Conservation (phyloP, 1,140 invertebrate genomes). For the Ectropis grisescens region DNA sequence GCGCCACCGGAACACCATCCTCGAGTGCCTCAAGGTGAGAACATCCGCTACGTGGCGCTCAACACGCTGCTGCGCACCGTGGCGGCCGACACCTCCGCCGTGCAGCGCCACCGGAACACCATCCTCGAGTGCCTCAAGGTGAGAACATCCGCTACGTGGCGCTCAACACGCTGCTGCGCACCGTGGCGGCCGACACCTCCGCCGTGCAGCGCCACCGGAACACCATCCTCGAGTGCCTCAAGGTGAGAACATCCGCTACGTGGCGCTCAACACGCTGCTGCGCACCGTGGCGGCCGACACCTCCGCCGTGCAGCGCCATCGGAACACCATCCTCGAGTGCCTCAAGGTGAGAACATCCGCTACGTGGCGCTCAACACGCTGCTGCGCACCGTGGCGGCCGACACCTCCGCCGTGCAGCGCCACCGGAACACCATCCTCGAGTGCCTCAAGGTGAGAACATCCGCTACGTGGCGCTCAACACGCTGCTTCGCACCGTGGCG, state of each 20-base stretch:
- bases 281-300: constrained; percentile 97
- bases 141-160: constrained; percentile 98
- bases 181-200: constrained; percentile 96
- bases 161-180: constrained; percentile 95
- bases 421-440: constrained; percentile 99
- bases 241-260: constrained; percentile 96
- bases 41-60: constrained; percentile 98
- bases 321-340: constrained; percentile 98
- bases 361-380: constrained; percentile 99
- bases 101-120: constrained; percentile 97
- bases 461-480: constrained; percentile 98
- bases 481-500: constrained; percentile 95
- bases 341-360: constrained; percentile 93
- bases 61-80: constrained; percentile 98
- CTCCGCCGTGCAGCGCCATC: constrained; percentile 97
- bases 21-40: constrained; percentile 94
- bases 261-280: constrained; percentile 96
- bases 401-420: constrained; percentile 97
- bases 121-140: constrained; percentile 96
- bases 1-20: constrained; percentile 96
- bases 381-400: constrained; percentile 95
- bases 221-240: constrained; percentile 98
- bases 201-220: constrained; percentile 98
- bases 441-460: constrained; percentile 94
- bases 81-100: constrained; percentile 96